A percentile compares a stretch with the other conserved stretches of the same genome.
Conservation (phyloP, 2,113 vertebrate species). For the Rafetus swinhoei region DNA sequence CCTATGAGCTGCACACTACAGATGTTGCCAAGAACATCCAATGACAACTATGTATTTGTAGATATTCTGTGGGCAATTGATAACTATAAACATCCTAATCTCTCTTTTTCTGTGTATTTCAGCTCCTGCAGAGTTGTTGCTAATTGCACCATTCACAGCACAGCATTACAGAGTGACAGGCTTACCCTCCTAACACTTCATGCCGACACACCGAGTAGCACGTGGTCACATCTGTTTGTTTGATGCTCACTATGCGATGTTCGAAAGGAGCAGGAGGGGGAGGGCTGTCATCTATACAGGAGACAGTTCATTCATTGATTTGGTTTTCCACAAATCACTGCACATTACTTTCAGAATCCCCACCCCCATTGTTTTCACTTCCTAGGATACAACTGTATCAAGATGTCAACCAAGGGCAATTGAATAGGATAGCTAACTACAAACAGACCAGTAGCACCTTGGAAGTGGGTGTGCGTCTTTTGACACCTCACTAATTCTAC, state of each 20-base stretch:
- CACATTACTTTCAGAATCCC: fast-evolving
- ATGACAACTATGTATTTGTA: background rate
- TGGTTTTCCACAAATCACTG: background rate
- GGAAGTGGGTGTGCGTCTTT: background rate
- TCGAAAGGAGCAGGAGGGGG: conserved; percentile 88
- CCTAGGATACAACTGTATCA: background rate
- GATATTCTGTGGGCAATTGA: background rate
- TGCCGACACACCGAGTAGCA: conserved; percentile 81
- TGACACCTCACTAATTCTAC: background rate
- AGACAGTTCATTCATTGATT: background rate
- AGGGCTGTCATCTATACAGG: conserved; percentile 84
- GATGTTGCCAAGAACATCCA: background rate
- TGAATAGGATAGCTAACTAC: background rate
- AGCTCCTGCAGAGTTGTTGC: background rate
- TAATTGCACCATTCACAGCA: background rate
- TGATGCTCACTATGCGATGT: conserved; percentile 86
- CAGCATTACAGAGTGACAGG: background rate
- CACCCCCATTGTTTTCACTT: fast-evolving
- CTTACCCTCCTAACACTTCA: conserved; percentile 88
- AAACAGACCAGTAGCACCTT: background rate
- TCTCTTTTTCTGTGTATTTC: background rate
- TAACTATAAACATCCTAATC: background rate
- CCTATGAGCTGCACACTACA: no score
- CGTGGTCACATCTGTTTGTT: conserved; percentile 73
- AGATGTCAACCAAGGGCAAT: background rate